These are phyloP conservation scores for Taenaris catops DNA, from an alignment of 2,888 invertebrate species.

Conservation along the genomic window DNA sequence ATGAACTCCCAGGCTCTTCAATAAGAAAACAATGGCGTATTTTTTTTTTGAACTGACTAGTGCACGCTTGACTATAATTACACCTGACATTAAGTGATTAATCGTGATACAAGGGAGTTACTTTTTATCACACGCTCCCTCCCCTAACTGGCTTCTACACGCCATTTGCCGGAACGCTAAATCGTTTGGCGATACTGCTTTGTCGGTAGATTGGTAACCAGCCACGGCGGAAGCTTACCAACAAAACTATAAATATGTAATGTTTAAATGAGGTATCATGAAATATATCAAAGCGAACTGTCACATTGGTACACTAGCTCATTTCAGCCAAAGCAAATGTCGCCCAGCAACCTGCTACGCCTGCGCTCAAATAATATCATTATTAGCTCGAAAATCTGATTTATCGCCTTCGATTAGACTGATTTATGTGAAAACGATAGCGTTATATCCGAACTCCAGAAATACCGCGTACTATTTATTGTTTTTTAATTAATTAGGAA, in stretches of 20 bases:
- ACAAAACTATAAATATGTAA: no score
- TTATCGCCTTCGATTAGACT: constrained; percentile 18
- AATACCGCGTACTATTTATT: constrained; percentile 2
- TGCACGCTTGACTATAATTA: no score
- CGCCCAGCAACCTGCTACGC: constrained; percentile 19
- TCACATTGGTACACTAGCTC: constrained; percentile 10
- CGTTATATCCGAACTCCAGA: not conserved
- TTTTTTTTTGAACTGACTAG: no score
- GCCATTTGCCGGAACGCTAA: no score
- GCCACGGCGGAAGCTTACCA: no score
- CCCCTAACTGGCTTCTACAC: not conserved
- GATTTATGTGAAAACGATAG: constrained; percentile 25
- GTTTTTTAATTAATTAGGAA: no score
- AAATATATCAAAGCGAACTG: constrained; percentile 9
- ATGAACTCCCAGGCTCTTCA: no score
- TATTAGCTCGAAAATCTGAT: constrained; percentile 24
- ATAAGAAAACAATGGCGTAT: no score
- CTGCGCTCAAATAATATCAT: constrained; percentile 20
- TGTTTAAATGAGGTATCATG: constrained; percentile 1
- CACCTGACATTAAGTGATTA: no score
- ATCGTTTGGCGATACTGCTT: no score
- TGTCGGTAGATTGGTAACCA: no score
- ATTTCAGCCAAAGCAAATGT: constrained; percentile 20
- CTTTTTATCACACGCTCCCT: not conserved
- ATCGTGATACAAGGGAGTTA: no score